Evolutionary conservation across 2,113 vertebrate genomes (phyloP).

Genomic region (Barnardius zonarius): DNA sequence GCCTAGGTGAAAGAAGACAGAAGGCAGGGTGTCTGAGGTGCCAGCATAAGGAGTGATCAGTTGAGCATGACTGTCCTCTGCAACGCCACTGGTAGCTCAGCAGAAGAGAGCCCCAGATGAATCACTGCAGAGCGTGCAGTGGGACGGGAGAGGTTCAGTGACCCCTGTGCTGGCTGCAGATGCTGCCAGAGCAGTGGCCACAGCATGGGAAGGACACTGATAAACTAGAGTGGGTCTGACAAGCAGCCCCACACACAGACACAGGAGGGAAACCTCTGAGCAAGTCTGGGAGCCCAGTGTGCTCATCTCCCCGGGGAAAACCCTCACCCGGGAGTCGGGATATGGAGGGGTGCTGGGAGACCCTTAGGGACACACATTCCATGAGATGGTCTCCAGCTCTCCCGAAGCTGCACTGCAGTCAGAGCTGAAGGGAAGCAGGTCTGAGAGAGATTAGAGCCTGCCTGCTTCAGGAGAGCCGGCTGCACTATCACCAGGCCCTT

Average conservation of each 20-base stretch:
- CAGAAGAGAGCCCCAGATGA: neutral
- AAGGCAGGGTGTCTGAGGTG: neutral
- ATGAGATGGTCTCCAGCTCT: neutral
- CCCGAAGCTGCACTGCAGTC: neutral
- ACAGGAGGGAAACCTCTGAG: neutral
- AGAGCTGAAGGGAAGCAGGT: neutral
- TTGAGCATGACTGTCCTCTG: neutral
- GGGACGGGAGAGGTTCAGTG: neutral
- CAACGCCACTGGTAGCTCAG: neutral
- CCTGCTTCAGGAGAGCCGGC: neutral
- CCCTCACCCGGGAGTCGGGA: neutral
- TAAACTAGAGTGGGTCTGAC: neutral
- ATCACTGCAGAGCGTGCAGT: neutral
- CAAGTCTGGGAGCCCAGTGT: neutral
- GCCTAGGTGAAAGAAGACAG: neutral
- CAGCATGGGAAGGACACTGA: neutral
- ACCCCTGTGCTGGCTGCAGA: neutral
- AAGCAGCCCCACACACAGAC: neutral
- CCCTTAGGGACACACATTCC: neutral
- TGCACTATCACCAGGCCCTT: neutral
- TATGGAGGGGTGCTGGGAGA: neutral
- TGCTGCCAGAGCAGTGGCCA: neutral
- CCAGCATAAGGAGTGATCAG: neutral
- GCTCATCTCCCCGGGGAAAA: neutral
- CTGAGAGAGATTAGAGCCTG: neutral